These are phyloP conservation scores for Mus pahari DNA, from an alignment of 2,113 vertebrate genomes.

Conservation along the genomic window DNA sequence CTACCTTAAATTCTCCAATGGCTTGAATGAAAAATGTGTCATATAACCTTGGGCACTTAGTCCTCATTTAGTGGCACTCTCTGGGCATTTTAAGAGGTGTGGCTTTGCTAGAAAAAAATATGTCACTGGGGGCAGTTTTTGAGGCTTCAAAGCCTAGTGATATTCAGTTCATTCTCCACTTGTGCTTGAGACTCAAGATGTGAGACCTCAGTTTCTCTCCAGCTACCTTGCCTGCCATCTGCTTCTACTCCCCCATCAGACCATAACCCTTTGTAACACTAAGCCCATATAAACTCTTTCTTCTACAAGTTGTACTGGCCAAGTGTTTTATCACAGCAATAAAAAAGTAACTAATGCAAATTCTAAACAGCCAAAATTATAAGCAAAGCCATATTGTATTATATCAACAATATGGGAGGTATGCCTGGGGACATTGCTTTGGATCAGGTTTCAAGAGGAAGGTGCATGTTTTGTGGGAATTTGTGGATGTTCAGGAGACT, in stretches of 20 bases:
- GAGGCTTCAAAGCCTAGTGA: background rate
- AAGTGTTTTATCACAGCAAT: background rate
- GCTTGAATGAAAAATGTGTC: background rate
- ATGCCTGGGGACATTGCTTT: background rate
- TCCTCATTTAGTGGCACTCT: background rate
- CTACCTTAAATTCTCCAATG: background rate
- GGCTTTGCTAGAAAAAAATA: background rate
- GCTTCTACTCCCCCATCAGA: background rate
- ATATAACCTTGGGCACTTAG: background rate
- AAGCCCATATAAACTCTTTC: background rate
- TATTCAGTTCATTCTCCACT: background rate
- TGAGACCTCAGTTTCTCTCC: background rate
- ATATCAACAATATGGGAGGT: background rate
- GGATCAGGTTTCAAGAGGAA: conserved; percentile 1
- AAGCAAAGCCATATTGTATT: conserved; percentile 1
- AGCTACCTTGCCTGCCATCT: background rate
- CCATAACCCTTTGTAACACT: background rate
- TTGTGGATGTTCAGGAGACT: conserved; percentile 9
- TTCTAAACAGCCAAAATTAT: conserved; percentile 1
- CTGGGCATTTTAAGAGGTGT: background rate
- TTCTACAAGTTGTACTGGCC: background rate
- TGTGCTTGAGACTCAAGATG: background rate
- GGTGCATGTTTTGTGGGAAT: background rate
- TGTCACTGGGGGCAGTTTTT: background rate
- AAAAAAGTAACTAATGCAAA: background rate